Conservation (phyloP, 2,797 vertebrate genomes). For the Danio kyathit region DNA sequence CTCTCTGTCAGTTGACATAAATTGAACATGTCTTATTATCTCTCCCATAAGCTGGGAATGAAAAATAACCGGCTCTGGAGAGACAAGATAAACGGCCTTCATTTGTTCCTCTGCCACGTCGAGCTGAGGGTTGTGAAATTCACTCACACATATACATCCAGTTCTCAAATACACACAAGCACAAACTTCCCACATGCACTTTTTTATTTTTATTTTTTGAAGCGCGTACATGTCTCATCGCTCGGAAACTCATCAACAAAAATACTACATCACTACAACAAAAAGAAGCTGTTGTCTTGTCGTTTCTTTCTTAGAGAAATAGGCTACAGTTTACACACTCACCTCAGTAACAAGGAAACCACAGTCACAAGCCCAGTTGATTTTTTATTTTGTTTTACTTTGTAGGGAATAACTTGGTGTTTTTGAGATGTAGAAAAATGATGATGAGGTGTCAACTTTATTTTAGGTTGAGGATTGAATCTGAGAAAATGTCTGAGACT, state of each 20-base stretch:
- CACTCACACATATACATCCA: constrained; percentile 18
- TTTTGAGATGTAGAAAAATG: too few species aligned
- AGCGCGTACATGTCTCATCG: neutral
- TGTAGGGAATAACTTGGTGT: too few species aligned
- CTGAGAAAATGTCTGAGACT: too few species aligned
- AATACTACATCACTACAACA: neutral
- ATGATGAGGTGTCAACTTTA: too few species aligned
- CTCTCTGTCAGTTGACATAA: constrained; percentile 67
- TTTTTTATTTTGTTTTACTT: too few species aligned
- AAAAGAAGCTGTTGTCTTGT: neutral
- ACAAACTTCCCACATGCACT: neutral
- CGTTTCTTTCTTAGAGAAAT: neutral
- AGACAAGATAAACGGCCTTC: constrained; percentile 65
- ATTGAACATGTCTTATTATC: constrained; percentile 69
- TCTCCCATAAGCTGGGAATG: constrained; percentile 63
- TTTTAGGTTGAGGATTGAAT: too few species aligned
- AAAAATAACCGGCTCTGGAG: constrained; percentile 66
- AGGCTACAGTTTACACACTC: neutral
- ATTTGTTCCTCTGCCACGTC: constrained; percentile 59
- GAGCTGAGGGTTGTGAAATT: constrained; percentile 32
- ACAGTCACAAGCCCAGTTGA: too few species aligned
- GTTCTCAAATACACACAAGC: neutral
- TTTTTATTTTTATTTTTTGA: neutral
- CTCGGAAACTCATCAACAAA: constrained; percentile 25
- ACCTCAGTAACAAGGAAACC: too few species aligned